Conservation (phyloP, 1,140 invertebrate genomes). For the Caenorhabditis tropicalis region DNA sequence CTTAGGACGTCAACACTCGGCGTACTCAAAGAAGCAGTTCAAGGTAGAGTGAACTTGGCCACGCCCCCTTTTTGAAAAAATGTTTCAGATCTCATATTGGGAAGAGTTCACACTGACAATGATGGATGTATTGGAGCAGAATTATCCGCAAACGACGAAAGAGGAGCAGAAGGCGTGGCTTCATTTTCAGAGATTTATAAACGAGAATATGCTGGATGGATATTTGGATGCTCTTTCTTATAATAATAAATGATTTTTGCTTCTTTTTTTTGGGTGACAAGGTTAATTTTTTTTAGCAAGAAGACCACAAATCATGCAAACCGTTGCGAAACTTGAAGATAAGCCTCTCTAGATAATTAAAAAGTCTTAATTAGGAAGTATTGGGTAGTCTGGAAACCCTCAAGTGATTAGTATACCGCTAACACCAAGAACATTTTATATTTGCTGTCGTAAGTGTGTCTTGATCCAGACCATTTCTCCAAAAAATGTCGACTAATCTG, state of each 20-base stretch:
- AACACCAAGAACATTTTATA: too few relatives aligned
- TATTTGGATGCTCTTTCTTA: conserved; percentile 26
- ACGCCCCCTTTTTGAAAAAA: neutral
- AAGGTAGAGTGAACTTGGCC: neutral
- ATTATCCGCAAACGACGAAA: conserved; percentile 32
- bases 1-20: neutral
- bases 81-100: neutral
- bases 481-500: too few relatives aligned
- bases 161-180: conserved; percentile 33
- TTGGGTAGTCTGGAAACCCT: too few relatives aligned
- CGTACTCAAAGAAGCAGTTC: conserved; percentile 17
- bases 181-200: conserved; percentile 25
- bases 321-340: too few relatives aligned
- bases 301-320: too few relatives aligned
- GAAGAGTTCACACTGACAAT: conserved; percentile 35
- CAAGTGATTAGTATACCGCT: too few relatives aligned
- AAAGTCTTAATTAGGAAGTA: too few relatives aligned
- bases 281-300: too few relatives aligned
- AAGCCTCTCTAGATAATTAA: too few relatives aligned
- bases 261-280: too few relatives aligned
- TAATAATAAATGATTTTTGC: neutral
- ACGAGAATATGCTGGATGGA: conserved; percentile 35
- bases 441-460: too few relatives aligned
- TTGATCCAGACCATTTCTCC: too few relatives aligned
- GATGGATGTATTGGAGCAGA: conserved; percentile 26